These are phyloP conservation scores for Mantis religiosa DNA, from an alignment of 2,888 invertebrate genomes.

Conservation along the genomic window DNA sequence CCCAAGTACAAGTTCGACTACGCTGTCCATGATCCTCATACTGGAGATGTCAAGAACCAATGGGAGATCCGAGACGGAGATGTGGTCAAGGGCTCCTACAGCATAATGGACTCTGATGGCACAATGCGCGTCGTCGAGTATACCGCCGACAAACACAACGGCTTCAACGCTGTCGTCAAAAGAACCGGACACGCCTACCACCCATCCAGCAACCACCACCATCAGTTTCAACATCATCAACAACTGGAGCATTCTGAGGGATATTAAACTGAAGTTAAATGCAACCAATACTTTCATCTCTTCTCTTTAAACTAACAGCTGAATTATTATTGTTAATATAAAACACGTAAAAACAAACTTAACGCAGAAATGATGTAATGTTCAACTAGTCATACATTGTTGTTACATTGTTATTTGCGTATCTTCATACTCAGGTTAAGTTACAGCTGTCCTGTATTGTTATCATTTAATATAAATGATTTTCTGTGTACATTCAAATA, in stretches of 20 bases:
- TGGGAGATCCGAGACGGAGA: constrained; percentile 23
- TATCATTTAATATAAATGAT: neutral
- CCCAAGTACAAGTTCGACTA: constrained; percentile 23
- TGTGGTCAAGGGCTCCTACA: constrained; percentile 22
- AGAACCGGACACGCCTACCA: constrained; percentile 33
- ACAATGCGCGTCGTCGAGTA: constrained; percentile 34
- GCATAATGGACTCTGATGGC: constrained; percentile 21
- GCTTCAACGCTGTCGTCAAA: constrained; percentile 37
- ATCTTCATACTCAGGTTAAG: neutral
- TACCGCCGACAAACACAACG: constrained; percentile 37
- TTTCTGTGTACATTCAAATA: too few species aligned
- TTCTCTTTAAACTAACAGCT: neutral
- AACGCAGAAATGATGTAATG: neutral
- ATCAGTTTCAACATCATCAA: neutral
- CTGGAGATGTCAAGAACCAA: constrained; percentile 25
- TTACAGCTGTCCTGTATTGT: neutral
- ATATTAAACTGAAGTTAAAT: neutral
- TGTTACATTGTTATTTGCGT: neutral
- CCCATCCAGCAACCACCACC: neutral
- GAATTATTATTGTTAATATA: neutral
- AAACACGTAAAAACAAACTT: neutral
- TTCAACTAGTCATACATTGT: neutral
- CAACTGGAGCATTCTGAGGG: neutral
- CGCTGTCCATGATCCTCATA: constrained; percentile 20
- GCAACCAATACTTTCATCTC: neutral